phyloP scores from a whole-genome alignment of 2,888 invertebrate genomes.

The Herminia tarsipennalis region DNA sequence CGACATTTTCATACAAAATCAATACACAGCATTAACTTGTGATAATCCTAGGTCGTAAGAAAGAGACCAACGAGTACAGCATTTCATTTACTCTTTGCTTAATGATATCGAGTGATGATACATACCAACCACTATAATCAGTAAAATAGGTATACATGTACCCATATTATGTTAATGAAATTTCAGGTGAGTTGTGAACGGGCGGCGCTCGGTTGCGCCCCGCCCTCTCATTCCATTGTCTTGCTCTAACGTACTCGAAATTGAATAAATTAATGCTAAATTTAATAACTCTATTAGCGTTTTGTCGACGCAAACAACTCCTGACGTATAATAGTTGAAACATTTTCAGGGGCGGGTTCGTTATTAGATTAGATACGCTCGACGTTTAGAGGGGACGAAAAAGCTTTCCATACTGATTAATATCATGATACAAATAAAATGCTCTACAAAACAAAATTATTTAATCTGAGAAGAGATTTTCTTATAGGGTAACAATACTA shows the following conservation, averaged over 20 bases:
- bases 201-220: conserved; percentile 63
- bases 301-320: conserved; percentile 76
- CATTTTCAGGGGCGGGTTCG: conserved; percentile 66
- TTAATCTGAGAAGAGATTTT: conserved; percentile 29
- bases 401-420: conserved; percentile 70
- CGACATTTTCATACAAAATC: conserved; percentile 16
- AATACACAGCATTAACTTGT: conserved; percentile 12
- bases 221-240: conserved; percentile 78
- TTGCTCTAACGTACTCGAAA: conserved; percentile 62
- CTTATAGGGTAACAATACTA: conserved; percentile 3
- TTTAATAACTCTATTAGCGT: conserved; percentile 82
- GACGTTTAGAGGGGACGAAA: conserved; percentile 58
- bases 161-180: conserved; percentile 51
- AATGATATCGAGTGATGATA: conserved; percentile 40
- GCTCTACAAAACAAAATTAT: conserved; percentile 36
- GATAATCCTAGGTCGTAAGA: conserved; percentile 12
- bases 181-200: conserved; percentile 69
- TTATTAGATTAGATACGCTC: conserved; percentile 75
- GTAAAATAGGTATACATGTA: conserved; percentile 39
- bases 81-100: conserved; percentile 29
- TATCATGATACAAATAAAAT: conserved; percentile 49
- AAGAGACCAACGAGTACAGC: conserved; percentile 18
- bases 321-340: conserved; percentile 71
- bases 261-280: conserved; percentile 84
- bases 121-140: conserved; percentile 37